A percentile compares a stretch with the other conserved stretches of the same genome.
Conservation (phyloP, 2,113 vertebrate species). For the Brachionichthys hirsutus region DNA sequence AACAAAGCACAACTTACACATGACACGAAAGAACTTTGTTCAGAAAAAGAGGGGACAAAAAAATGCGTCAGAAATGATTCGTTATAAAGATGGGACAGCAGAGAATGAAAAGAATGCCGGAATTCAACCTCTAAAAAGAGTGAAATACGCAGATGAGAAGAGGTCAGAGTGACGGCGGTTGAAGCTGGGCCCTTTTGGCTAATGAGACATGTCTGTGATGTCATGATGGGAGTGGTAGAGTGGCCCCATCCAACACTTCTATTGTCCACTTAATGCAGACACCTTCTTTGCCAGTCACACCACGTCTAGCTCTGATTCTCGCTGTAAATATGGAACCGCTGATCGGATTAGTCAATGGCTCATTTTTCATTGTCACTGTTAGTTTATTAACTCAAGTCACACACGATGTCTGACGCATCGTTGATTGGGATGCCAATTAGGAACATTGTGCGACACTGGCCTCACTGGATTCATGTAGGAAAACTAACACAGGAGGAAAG, state of each 20-base stretch:
- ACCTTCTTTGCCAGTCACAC: neutral
- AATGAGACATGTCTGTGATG: slow-evolving; percentile 73
- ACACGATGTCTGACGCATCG: slow-evolving; percentile 1
- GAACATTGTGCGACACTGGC: neutral
- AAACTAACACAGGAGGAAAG: slow-evolving; percentile 17
- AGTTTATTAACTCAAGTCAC: slow-evolving; percentile 6
- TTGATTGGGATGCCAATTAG: slow-evolving; percentile 35
- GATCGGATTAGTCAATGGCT: slow-evolving; percentile 50
- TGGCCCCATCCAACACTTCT: slow-evolving; percentile 25
- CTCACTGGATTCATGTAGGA: slow-evolving; percentile 9
- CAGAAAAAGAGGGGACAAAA: no score
- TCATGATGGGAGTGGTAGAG: slow-evolving; percentile 39
- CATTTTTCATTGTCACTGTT: slow-evolving; percentile 6
- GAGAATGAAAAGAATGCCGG: neutral
- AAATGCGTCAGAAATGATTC: no score
- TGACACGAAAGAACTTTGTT: no score
- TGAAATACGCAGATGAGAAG: neutral
- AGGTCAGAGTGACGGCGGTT: slow-evolving; percentile 45
- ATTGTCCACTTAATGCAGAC: slow-evolving; percentile 4
- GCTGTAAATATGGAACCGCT: slow-evolving; percentile 43
- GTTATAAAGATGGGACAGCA: no score
- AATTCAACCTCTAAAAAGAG: slow-evolving; percentile 9
- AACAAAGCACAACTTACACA: no score
- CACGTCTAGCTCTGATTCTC: slow-evolving; percentile 18
- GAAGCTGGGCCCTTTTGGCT: slow-evolving; percentile 72